Evolutionary conservation across 2,888 invertebrate species (phyloP), one percentile per base, ranked within the genome.

Genomic region (Cephus pygmeus): DNA sequence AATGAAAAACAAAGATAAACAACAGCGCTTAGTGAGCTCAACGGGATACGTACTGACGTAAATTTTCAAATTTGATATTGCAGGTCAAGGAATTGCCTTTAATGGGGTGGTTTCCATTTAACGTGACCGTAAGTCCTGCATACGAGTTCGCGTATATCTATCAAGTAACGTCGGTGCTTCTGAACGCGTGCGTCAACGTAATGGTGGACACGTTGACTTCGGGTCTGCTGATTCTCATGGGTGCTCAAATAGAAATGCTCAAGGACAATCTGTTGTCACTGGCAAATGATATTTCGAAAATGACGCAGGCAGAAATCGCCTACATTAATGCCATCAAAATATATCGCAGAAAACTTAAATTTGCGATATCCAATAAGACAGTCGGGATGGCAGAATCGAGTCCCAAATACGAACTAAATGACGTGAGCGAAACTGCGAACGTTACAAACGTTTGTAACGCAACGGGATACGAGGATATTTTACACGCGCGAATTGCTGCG

Each of bases 131-230:
- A 76, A 91, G 92, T 0, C 93, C 93, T 11, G 84, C 83, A 15
- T 92, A 91, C 85, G 92, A 92, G 85, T 78, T 92, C 35, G 92
- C 92, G 1, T 93, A 92, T 84, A 79, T 88, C 1, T 93, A 93
- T 83, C 93, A 93, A 85, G 90, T 92, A 1, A 83, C 90, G 0
- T 92, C 92, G 0, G 89, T 93, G 12, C 87, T 90, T 68, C 84
- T 93, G 33, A 92, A 92, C 0, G 93, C 93, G 0, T 89, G 89
- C 77, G 90, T 93, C 77, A 93, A 94, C 86, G 92, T 93, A 1
- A 91, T 91, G 80, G 92, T 93, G 80, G 94, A 93, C 79, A 92
- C 92, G 0, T 84, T 93, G 79, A 92, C 92, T 69, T 91, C 92
- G 1, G 88, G 92, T 0, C 87, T 93, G 73, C 91, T 93, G 78